Conservation (phyloP, 2,888 invertebrate genomes). For the Nycteola revayana region DNA sequence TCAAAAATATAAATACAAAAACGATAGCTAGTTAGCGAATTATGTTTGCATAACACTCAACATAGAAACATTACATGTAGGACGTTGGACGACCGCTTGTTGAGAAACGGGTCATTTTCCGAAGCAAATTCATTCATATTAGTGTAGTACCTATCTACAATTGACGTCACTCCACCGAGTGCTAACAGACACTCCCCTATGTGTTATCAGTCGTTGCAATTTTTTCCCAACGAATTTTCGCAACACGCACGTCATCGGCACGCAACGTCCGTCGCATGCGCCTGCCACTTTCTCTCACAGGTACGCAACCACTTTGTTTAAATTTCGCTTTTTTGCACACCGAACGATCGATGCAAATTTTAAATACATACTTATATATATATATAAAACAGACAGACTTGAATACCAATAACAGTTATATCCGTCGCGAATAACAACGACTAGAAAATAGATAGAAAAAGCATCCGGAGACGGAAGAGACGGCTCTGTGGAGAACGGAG, state of each 20-base stretch:
- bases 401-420: slow-evolving; percentile 18
- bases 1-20: slow-evolving; percentile 36
- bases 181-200: slow-evolving; percentile 38
- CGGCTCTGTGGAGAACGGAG: neutral
- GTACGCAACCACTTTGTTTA: slow-evolving; percentile 56
- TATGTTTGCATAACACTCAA: slow-evolving; percentile 31
- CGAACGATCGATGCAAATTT: slow-evolving; percentile 24
- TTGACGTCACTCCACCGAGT: slow-evolving; percentile 22
- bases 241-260: slow-evolving; percentile 53
- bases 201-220: slow-evolving; percentile 33
- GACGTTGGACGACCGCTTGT: no score
- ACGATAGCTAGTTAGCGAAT: slow-evolving; percentile 33
- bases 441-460: slow-evolving; percentile 5
- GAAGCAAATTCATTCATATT: slow-evolving; percentile 24
- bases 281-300: slow-evolving; percentile 59
- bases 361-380: slow-evolving; percentile 16
- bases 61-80: slow-evolving; percentile 24
- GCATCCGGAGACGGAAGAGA: neutral
- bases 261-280: slow-evolving; percentile 48
- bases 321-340: slow-evolving; percentile 63
- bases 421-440: slow-evolving; percentile 12
- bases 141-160: slow-evolving; percentile 17
- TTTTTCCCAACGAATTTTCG: slow-evolving; percentile 50
- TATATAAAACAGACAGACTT: slow-evolving; percentile 7
- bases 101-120: slow-evolving; percentile 12